Conservation (phyloP, 2,888 invertebrate genomes). For the Dioctria linearis region DNA sequence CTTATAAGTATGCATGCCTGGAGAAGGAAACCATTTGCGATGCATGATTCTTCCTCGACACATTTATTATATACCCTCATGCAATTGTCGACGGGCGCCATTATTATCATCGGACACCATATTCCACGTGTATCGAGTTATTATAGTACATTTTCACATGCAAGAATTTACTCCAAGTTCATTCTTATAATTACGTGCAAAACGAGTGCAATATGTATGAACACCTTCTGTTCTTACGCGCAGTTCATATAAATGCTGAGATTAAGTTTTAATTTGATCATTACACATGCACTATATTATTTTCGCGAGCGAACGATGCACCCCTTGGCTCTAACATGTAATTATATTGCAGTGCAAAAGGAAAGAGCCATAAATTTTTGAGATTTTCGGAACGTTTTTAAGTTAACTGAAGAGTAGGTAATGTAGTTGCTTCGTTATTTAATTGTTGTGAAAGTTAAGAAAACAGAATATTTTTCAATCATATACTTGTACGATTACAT, state of each 20-base stretch:
- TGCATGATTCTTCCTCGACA: conserved; percentile 4
- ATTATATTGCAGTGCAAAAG: conserved; percentile 3
- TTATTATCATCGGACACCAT: conserved; percentile 20
- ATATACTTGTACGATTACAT: too few species aligned
- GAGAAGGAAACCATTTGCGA: neutral
- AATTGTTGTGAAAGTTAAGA: too few species aligned
- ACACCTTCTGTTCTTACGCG: conserved; percentile 16
- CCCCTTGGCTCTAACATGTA: neutral
- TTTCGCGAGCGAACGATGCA: conserved; percentile 11
- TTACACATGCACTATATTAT: conserved; percentile 26
- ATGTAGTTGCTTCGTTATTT: too few species aligned
- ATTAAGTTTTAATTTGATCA: conserved; percentile 18
- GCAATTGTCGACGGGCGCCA: neutral
- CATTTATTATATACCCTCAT: neutral
- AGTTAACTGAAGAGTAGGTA: too few species aligned
- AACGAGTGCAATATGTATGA: conserved; percentile 15
- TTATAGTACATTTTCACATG: conserved; percentile 7
- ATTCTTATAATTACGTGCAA: conserved; percentile 34
- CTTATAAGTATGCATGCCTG: conserved; percentile 2
- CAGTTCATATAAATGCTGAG: conserved; percentile 9
- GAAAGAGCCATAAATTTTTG: neutral
- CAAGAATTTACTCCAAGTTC: conserved; percentile 23
- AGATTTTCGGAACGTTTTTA: too few species aligned
- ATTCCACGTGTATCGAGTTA: neutral
- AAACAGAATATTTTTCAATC: too few species aligned